These are phyloP conservation scores for Agonum fuliginosum DNA, from an alignment of 2,888 invertebrate genomes.

Conservation along the genomic window DNA sequence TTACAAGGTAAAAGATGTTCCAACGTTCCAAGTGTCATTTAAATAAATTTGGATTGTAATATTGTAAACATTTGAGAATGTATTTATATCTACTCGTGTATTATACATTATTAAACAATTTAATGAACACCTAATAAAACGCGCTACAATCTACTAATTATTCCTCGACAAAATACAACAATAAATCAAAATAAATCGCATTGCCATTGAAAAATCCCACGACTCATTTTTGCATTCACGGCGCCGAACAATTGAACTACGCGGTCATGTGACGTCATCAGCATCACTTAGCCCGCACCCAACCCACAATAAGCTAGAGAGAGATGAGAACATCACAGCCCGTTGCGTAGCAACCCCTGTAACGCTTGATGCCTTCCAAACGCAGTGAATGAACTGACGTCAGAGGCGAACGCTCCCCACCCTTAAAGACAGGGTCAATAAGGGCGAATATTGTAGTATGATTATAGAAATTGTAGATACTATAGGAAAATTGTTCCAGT, in stretches of 20 bases:
- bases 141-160: not conserved
- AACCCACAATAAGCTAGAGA: not conserved
- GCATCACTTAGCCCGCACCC: not conserved
- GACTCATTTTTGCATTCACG: not conserved
- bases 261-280: constrained; percentile 3
- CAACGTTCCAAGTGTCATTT: no score
- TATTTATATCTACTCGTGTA: no score
- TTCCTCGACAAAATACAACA: not conserved
- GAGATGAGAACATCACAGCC: constrained; percentile 18
- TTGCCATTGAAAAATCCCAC: no score
- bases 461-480: no score
- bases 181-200: not conserved
- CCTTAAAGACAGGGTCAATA: not conserved
- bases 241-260: constrained; percentile 24
- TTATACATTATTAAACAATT: no score
- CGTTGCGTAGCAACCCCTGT: constrained; percentile 51
- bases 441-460: constrained; percentile 12
- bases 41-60: no score
- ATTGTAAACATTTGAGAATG: no score
- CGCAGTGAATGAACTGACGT: constrained; percentile 54
- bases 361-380: constrained; percentile 39
- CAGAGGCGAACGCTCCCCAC: not conserved
- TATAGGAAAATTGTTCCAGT: no score
- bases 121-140: no score
- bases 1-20: no score